phyloP scores from a whole-genome alignment of 2,888 invertebrate genomes.

The Agrochola litura region DNA sequence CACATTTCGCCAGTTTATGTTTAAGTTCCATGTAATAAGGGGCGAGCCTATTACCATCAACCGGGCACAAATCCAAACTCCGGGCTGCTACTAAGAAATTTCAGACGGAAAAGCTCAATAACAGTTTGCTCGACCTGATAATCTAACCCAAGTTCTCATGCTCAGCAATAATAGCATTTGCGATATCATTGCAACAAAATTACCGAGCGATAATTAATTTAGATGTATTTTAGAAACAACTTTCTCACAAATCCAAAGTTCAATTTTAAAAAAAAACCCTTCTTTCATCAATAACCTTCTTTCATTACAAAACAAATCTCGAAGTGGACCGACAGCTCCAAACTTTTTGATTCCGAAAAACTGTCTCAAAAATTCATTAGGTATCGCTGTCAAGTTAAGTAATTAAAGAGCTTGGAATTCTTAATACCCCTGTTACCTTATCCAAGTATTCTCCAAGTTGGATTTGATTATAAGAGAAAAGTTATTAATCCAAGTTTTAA shows the following conservation, averaged over 20 bases:
- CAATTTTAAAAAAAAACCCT: constrained; percentile 10
- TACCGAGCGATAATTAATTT: not conserved
- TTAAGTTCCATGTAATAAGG: not conserved
- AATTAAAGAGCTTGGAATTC: constrained; percentile 79
- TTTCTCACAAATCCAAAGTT: not conserved
- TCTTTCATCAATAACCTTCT: constrained; percentile 38
- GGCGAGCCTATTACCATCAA: not conserved
- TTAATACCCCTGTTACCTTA: constrained; percentile 68
- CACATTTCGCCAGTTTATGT: not conserved
- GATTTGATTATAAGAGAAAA: constrained; percentile 80
- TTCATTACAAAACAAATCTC: constrained; percentile 51
- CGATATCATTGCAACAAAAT: not conserved
- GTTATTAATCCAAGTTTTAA: constrained; percentile 83
- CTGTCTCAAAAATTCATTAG: constrained; percentile 66
- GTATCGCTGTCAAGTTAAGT: constrained; percentile 76
- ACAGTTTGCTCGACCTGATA: too few relatives aligned
- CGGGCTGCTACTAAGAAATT: not conserved
- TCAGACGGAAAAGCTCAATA: not conserved
- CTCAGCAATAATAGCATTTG: too few relatives aligned
- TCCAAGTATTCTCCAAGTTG: constrained; percentile 75
- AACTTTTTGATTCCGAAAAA: constrained; percentile 64
- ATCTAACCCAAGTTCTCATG: not conserved
- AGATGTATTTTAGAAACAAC: not conserved
- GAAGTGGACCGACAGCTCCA: constrained; percentile 32
- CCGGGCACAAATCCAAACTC: not conserved